Base-by-base conservation (phyloP, 2,797 vertebrate species). In the Acanthurus lineatus region DNA sequence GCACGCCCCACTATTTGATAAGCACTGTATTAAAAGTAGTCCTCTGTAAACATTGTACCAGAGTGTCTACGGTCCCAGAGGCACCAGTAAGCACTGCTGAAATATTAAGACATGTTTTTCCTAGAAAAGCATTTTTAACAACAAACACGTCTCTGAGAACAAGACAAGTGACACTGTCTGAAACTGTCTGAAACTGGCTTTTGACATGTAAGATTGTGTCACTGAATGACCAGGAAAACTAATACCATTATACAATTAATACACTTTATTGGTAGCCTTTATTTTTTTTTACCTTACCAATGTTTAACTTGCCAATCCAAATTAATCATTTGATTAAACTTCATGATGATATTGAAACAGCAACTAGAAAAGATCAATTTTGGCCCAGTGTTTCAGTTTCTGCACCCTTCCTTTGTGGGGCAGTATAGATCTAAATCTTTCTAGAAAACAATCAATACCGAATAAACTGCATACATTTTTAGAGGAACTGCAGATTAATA, bases 71-170 rank as follows among this genome's bases (percentile, higher is more conserved):
- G 3, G 75, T 52, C 14, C 9, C 22, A 66, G 59, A 81, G 54
- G 69, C 63, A 17, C n/a, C 49, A 64, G 44, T 45, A 48, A 63
- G 16, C 28, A 44, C 11, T 25, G 48, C 56, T 69, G 9, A 76
- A 71, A 51, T 28, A 77, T 28, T 14, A 80, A 54, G 25, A 52
- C 22, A 61, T 82, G 44, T 69, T 61, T 22, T 70, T 45, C 49
- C 6, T 47, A 22, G 7, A 70, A 52, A 62, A 35, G 32, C 32
- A 35, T 6, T 35, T 35, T 35, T 35, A 35, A 35, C 32, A 35
- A 35, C 5, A 35, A 35, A 35, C 5, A 35, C 6, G 32, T 35
- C 6, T 35, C 32, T 35, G 17, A 67, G 9, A 82, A 58, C 42
- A 49, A 12, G 9, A 53, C 1, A 0, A 38, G 15, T 42, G 14